Evolutionary conservation across 2,113 vertebrate genomes (phyloP), one percentile per base, ranked within the genome.

Genomic region (Phrynosoma platyrhinos): DNA sequence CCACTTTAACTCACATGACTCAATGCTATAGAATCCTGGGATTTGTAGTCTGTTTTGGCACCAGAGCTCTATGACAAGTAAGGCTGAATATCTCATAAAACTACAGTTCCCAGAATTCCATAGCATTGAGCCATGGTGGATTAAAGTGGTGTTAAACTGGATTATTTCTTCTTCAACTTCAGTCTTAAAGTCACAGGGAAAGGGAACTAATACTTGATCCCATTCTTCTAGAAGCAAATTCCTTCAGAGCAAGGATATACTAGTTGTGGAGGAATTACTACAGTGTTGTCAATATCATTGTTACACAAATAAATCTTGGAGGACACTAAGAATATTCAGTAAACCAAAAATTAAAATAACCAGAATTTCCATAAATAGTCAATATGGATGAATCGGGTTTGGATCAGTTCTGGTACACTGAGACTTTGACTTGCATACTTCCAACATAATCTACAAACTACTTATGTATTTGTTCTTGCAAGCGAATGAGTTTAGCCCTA

Each of bases 281-380:
- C 20, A 64, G 10, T 58, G 9, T 40, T 84, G 52, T 58, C 78
- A 62, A 13, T 81, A 53, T 42, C 86, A 74, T 16, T 20, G 1
- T 78, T 47, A 66, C 66, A 53, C 20, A 2, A n/a, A 76, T 83
- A 20, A 52, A 87, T 23, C 13, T 82, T 87, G 69, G 55, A 87
- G 6, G 27, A n/a, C 16, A n/a, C 20, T 78, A 62, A 83, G 40
- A 58, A 88, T 27, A 69, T 71, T 87, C 82, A 71, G 36, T 25
- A 79, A 77, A 47, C 27, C 13, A 68, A 21, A 71, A 32, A 58
- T 71, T 40, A 7, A 68, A 66, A 78, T 86, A 78, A 66, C 66
- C 14, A 78, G 2, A 42, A 52, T 42, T 81, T 66, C 23, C 47
- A 62, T 40, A 58, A 77, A 74, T n/a, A 83, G 27, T 47, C 21